Evolutionary conservation across 2,113 vertebrate species (phyloP).

Genomic region (Labrus mixtus): DNA sequence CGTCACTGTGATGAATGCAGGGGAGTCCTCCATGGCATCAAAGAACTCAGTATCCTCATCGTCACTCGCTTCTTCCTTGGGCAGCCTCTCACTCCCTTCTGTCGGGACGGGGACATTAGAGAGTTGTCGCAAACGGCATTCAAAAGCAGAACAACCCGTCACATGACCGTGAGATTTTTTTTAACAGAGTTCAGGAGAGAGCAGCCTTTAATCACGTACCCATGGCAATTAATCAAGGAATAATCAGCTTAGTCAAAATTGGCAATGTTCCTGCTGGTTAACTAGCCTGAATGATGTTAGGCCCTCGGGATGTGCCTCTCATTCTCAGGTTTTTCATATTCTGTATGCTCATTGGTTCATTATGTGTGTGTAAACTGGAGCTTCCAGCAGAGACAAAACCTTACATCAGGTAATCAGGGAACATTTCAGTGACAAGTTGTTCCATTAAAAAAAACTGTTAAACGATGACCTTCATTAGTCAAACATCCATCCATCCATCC

Average conservation of each 20-base stretch:
- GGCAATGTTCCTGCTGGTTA: conserved; percentile 57
- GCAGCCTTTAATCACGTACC: conserved; percentile 57
- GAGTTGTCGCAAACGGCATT: conserved; percentile 16
- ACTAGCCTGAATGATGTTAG: conserved; percentile 36
- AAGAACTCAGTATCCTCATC: conserved; percentile 99
- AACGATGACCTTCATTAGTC: not conserved
- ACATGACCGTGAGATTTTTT: conserved; percentile 9
- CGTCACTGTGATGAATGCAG: conserved; percentile 97
- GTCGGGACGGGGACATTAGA: conserved; percentile 29
- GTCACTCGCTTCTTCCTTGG: conserved; percentile 95
- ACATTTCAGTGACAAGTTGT: not conserved
- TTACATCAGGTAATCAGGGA: not conserved
- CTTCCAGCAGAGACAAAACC: conserved; percentile 5
- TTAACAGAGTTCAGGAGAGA: conserved; percentile 30
- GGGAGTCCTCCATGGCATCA: conserved; percentile 99
- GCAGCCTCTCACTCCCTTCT: conserved; percentile 84
- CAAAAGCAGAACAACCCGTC: conserved; percentile 3
- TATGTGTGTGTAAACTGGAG: not conserved
- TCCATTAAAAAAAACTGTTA: not conserved
- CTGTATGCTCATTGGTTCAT: conserved; percentile 15
- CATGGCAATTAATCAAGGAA: conserved; percentile 65
- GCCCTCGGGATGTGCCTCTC: conserved; percentile 13
- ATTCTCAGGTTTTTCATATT: conserved; percentile 27
- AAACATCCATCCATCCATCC: too few species aligned
- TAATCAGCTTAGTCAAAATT: conserved; percentile 70